These are phyloP conservation scores for Paedocypris micromegethes DNA, from an alignment of 2,797 vertebrate genomes.

Conservation along the genomic window DNA sequence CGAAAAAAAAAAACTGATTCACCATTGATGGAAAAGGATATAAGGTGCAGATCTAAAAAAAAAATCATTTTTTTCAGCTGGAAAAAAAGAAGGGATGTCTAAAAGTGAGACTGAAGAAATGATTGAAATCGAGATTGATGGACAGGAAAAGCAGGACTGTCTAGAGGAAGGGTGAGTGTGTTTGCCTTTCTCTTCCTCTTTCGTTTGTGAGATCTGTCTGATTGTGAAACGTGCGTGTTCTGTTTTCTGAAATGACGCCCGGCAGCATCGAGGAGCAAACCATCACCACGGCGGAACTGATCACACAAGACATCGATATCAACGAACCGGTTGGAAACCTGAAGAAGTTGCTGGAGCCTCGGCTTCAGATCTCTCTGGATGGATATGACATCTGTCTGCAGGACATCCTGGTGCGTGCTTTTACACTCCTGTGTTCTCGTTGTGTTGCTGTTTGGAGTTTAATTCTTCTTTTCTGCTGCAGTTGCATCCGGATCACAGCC, in stretches of 20 bases:
- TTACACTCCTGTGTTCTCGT: constrained; percentile 6
- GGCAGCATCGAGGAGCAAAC: constrained; percentile 90
- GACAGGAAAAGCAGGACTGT: constrained; percentile 78
- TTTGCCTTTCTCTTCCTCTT: not conserved
- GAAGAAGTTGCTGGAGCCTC: constrained; percentile 93
- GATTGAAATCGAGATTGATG: constrained; percentile 99
- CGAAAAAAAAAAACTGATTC: too few relatives aligned
- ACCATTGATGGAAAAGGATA: too few relatives aligned
- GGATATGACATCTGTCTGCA: constrained; percentile 94
- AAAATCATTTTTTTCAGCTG: not conserved
- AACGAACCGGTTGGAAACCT: constrained; percentile 95
- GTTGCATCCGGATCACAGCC: constrained; percentile 94
- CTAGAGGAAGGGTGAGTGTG: constrained; percentile 72
- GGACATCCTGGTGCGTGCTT: constrained; percentile 86
- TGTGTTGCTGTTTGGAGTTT: not conserved
- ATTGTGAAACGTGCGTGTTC: too few relatives aligned
- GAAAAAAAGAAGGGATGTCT: constrained; percentile 71
- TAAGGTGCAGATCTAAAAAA: too few relatives aligned
- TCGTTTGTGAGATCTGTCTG: not conserved
- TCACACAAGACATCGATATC: constrained; percentile 97
- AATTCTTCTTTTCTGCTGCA: constrained; percentile 47
- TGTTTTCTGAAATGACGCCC: not conserved
- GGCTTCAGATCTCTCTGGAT: constrained; percentile 88
- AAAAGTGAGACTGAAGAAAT: constrained; percentile 95
- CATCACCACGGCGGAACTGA: constrained; percentile 87